These are phyloP conservation scores for Acleris laterana DNA, from an alignment of 2,888 invertebrate species.

Conservation along the genomic window DNA sequence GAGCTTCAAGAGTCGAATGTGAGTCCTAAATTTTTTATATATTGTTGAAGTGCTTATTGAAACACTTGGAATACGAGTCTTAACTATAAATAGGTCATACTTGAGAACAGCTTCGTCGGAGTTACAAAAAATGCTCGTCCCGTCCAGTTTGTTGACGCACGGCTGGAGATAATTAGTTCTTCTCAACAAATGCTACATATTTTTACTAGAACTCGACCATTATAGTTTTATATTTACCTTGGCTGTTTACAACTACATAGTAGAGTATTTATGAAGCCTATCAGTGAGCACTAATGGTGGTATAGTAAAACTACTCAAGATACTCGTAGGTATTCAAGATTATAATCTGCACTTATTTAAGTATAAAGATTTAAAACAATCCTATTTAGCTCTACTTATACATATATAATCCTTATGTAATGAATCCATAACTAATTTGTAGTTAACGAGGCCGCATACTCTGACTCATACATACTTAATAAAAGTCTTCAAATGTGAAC, in stretches of 20 bases:
- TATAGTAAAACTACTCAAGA: no score
- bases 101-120: slow-evolving; percentile 25
- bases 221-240: no score
- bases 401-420: no score
- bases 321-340: no score
- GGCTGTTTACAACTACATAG: no score
- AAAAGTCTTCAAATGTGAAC: slow-evolving; percentile 22
- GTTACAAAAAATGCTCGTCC: slow-evolving; percentile 31
- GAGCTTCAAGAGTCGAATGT: background rate
- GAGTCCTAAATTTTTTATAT: slow-evolving; percentile 35
- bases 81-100: slow-evolving; percentile 36
- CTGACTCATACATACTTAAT: slow-evolving; percentile 13
- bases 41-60: slow-evolving; percentile 37
- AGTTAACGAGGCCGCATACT: slow-evolving; percentile 23
- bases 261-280: no score
- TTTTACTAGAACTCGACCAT: no score
- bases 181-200: background rate
- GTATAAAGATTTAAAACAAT: no score
- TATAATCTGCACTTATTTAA: no score
- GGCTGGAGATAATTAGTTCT: slow-evolving; percentile 27
- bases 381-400: no score
- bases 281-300: no score
- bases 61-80: slow-evolving; percentile 23
- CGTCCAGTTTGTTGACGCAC: slow-evolving; percentile 14
- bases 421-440: slow-evolving; percentile 4